A percentile compares a stretch with the other conserved stretches of the same genome.
These are phyloP conservation scores for Hipparchia sbordonii DNA, from an alignment of 2,888 invertebrate species.

Conservation along the genomic window DNA sequence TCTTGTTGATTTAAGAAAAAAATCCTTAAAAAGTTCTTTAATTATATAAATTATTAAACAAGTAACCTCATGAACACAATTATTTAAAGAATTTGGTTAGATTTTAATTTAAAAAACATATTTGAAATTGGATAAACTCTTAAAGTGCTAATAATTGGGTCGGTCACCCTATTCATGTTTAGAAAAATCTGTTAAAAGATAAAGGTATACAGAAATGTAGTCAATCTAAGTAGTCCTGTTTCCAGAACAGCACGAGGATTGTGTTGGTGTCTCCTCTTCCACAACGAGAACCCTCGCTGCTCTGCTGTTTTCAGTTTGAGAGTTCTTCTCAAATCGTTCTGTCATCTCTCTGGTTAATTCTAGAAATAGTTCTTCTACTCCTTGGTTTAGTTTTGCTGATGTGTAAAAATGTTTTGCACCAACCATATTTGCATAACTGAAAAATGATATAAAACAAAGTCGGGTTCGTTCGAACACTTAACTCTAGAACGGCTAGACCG, in stretches of 20 bases:
- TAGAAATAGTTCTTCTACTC: constrained; percentile 95
- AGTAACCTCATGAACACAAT: no score
- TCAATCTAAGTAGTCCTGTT: constrained; percentile 46
- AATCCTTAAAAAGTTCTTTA: no score
- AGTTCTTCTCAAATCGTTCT: constrained; percentile 58
- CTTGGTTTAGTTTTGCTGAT: constrained; percentile 95
- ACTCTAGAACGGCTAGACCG: no score
- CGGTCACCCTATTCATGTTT: no score
- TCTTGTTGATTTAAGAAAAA: no score
- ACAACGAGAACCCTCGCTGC: constrained; percentile 69
- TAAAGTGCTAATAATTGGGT: no score
- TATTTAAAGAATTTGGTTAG: no score
- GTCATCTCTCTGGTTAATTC: constrained; percentile 92
- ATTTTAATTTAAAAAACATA: no score
- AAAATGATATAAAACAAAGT: constrained; percentile 43
- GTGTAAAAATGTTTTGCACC: constrained; percentile 96
- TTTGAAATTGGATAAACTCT: no score
- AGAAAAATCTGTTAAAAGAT: not conserved
- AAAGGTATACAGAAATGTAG: not conserved
- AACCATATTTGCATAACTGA: constrained; percentile 93
- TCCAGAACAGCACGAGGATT: constrained; percentile 65
- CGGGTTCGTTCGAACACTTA: no score
- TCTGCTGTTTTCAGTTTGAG: constrained; percentile 54
- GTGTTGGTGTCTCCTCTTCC: constrained; percentile 67
- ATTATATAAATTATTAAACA: no score